Conservation (phyloP, 2,797 vertebrate genomes). For the Dryobates pubescens region DNA sequence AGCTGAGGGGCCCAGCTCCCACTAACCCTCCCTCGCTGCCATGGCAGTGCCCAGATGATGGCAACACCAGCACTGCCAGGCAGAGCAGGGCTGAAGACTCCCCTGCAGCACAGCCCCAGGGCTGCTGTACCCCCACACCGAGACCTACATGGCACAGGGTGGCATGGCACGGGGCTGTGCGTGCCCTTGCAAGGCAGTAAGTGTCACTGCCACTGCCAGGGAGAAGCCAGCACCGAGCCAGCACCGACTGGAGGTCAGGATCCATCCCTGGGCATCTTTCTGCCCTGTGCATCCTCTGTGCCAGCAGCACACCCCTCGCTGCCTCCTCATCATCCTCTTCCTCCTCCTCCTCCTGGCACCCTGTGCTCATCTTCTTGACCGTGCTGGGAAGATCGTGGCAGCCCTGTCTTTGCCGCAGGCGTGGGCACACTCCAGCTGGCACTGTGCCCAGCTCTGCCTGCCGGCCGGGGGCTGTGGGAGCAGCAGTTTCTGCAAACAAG, state of each 20-base stretch:
- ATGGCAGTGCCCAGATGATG: rapidly evolving
- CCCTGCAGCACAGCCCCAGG: rapidly evolving
- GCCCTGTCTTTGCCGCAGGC: background rate
- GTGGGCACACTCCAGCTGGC: background rate
- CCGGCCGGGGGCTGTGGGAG: background rate
- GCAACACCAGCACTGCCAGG: background rate
- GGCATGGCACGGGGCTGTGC: rapidly evolving
- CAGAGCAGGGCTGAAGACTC: background rate
- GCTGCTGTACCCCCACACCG: background rate
- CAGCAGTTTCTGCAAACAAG: background rate
- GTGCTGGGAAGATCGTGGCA: background rate
- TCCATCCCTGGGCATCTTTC: background rate
- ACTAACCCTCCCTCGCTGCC: background rate
- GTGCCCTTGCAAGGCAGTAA: rapidly evolving
- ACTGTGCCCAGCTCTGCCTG: background rate
- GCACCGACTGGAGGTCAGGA: background rate
- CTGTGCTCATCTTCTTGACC: background rate
- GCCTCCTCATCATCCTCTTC: background rate
- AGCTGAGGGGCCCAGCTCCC: background rate
- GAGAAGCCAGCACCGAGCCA: background rate
- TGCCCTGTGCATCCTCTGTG: rapidly evolving
- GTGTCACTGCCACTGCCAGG: background rate
- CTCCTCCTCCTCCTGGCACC: background rate
- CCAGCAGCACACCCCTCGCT: background rate
- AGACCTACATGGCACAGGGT: background rate